These are phyloP conservation scores for Sweltsa coloradensis DNA, from an alignment of 1,140 invertebrate species.

Conservation along the genomic window DNA sequence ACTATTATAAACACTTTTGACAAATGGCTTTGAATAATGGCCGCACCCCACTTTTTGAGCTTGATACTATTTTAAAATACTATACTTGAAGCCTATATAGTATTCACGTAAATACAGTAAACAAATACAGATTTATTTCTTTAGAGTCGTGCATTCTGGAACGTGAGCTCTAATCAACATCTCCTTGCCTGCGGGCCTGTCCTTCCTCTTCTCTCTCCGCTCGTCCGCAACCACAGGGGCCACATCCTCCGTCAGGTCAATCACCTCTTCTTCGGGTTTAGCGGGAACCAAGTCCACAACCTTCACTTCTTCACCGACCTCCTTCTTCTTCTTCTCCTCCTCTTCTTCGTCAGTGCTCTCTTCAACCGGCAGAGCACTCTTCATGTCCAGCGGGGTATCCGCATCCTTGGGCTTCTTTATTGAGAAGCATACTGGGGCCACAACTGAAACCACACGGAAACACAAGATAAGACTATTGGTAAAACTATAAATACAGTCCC, in stretches of 20 bases:
- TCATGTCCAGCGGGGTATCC: constrained; percentile 31
- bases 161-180: not conserved
- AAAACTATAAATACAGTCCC: not conserved
- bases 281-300: not conserved
- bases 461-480: not conserved
- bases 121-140: too few species aligned
- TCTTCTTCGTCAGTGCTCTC: constrained; percentile 59
- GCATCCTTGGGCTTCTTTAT: constrained; percentile 68
- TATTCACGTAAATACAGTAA: too few species aligned
- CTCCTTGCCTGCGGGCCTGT: not conserved
- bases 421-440: constrained; percentile 64
- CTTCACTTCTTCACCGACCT: constrained; percentile 21
- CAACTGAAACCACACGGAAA: not conserved
- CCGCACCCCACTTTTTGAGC: too few species aligned
- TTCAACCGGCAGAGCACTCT: constrained; percentile 47
- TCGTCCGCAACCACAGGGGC: not conserved
- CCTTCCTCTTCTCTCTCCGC: constrained; percentile 8
- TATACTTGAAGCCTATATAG: too few species aligned
- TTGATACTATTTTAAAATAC: too few species aligned
- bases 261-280: constrained; percentile 22
- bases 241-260: constrained; percentile 38
- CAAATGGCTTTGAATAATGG: too few species aligned
- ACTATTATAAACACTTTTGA: too few species aligned
- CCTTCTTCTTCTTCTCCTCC: constrained; percentile 21
- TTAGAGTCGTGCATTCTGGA: not conserved